A percentile compares a stretch with the other conserved stretches of the same genome.
phyloP scores from a whole-genome alignment of 2,888 invertebrate species.

The Blera fallax region DNA sequence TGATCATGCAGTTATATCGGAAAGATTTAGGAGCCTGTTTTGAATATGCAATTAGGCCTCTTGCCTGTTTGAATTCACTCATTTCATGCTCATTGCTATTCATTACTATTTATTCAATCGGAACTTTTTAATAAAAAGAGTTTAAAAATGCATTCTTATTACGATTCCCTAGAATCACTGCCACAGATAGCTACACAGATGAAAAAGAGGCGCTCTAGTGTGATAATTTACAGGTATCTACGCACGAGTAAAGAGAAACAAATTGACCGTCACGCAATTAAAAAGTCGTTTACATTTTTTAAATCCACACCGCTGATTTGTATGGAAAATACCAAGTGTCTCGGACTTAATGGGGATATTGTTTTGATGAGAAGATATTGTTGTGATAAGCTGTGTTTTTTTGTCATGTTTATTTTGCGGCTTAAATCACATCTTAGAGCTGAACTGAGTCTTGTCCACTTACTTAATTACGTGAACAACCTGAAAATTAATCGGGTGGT shows the following conservation, averaged over 20 bases:
- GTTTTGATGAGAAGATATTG: constrained; percentile 21
- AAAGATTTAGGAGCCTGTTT: background rate
- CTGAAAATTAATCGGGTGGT: constrained; percentile 14
- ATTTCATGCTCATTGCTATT: background rate
- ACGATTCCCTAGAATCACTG: background rate
- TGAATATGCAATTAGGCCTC: constrained; percentile 12
- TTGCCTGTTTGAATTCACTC: constrained; percentile 3
- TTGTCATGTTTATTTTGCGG: constrained; percentile 13
- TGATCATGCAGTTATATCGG: constrained; percentile 3
- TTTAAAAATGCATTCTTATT: background rate
- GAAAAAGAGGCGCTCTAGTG: background rate
- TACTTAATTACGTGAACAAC: constrained; percentile 24
- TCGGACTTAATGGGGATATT: background rate
- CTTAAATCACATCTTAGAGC: constrained; percentile 29
- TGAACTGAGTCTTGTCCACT: background rate
- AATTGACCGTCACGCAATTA: constrained; percentile 36
- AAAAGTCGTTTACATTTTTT: constrained; percentile 16
- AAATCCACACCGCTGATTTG: background rate
- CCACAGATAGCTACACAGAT: background rate
- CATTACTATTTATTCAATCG: background rate
- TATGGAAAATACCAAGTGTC: constrained; percentile 16
- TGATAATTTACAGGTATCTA: constrained; percentile 25
- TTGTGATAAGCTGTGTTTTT: constrained; percentile 19
- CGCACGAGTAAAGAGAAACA: constrained; percentile 9
- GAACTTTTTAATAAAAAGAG: background rate